phyloP scores from a whole-genome alignment of 1,140 invertebrate genomes.

The Drosophila pruinosa region DNA sequence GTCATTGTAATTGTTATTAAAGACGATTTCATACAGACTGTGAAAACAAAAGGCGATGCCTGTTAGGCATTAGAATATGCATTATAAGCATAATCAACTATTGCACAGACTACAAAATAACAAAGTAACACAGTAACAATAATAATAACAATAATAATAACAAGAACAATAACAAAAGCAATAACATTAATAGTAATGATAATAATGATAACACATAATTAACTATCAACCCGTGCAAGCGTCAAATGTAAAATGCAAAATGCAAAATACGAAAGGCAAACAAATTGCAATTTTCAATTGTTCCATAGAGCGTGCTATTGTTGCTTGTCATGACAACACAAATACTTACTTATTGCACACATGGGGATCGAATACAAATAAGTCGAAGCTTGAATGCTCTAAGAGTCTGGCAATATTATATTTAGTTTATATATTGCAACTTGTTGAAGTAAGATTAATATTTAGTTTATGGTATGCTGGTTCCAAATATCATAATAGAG shows the following conservation, averaged over 20 bases:
- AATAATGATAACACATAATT: slow-evolving; percentile 64
- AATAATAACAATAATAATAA: slow-evolving; percentile 23
- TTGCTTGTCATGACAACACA: slow-evolving; percentile 52
- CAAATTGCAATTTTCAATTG: slow-evolving; percentile 60
- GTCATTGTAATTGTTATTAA: slow-evolving; percentile 11
- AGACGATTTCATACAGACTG: slow-evolving; percentile 6
- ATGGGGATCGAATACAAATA: background rate
- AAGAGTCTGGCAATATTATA: too few species aligned
- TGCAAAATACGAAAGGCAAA: slow-evolving; percentile 36
- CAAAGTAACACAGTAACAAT: too few species aligned
- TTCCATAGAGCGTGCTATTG: slow-evolving; percentile 62
- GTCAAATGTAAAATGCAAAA: background rate
- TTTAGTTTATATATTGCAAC: too few species aligned
- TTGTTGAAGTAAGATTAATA: too few species aligned
- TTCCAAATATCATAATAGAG: too few species aligned
- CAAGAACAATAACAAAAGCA: slow-evolving; percentile 21
- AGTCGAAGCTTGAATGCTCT: slow-evolving; percentile 10
- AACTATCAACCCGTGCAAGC: slow-evolving; percentile 52
- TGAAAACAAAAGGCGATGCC: slow-evolving; percentile 1
- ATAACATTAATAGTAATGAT: slow-evolving; percentile 35
- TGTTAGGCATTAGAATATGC: background rate
- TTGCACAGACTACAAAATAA: slow-evolving; percentile 1
- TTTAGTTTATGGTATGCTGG: too few species aligned
- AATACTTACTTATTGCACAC: slow-evolving; percentile 6
- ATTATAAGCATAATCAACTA: slow-evolving; percentile 31